Percentiles rank a stretch among this genome's conserved stretches.
Evolutionary conservation across 1,140 invertebrate species (phyloP).

Genomic region (Pachypeltis micranthus): DNA sequence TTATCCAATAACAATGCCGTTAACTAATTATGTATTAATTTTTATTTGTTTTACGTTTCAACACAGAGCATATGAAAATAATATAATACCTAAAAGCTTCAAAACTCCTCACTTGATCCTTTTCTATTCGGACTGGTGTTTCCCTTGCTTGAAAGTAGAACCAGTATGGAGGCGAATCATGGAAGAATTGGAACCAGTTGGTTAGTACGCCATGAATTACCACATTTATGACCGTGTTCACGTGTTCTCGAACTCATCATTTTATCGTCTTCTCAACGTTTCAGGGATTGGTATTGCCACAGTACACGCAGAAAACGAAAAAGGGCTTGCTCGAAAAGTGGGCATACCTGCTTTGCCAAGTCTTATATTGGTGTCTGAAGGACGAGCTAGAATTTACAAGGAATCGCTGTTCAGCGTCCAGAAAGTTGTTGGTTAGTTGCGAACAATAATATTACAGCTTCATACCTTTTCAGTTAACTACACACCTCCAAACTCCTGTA

Average conservation of each 20-base stretch:
- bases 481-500: too few relatives aligned
- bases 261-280: too few relatives aligned
- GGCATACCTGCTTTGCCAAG: constrained; percentile 69
- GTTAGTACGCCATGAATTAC: constrained; percentile 21
- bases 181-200: constrained; percentile 66
- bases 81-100: constrained; percentile 67
- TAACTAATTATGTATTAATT: constrained; percentile 22
- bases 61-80: constrained; percentile 79
- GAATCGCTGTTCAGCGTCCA: constrained; percentile 61
- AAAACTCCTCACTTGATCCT: constrained; percentile 69
- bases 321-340: constrained; percentile 56
- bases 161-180: constrained; percentile 68
- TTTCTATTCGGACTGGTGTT: constrained; percentile 89
- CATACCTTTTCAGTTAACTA: too few relatives aligned
- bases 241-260: background rate
- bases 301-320: constrained; percentile 72
- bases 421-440: constrained; percentile 56
- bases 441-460: too few relatives aligned
- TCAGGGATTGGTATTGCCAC: constrained; percentile 58
- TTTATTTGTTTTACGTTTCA: too few relatives aligned
- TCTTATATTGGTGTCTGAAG: constrained; percentile 69
- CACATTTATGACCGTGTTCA: background rate
- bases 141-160: constrained; percentile 74
- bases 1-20: constrained; percentile 10
- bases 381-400: constrained; percentile 64